Evolutionary conservation across 2,888 invertebrate species (phyloP), one percentile per base, ranked within the genome.

Genomic region (Xiphydria camelus): DNA sequence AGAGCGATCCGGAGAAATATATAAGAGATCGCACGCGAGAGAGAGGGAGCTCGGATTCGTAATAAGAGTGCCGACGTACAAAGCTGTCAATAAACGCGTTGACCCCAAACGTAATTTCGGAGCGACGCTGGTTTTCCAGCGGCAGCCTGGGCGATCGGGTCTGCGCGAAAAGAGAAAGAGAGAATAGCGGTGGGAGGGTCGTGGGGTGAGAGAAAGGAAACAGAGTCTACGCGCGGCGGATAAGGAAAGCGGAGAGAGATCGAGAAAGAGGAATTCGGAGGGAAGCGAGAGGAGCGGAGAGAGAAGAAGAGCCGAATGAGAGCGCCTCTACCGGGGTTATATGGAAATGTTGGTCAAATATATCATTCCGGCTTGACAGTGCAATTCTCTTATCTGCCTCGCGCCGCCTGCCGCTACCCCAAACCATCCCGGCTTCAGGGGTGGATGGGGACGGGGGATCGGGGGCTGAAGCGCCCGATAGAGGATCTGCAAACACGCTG

Each of bases 261-360:
- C 23, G 25, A 39, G 14, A 26, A 14, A 36, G 34, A 36, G 3
- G 10, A 54, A 56, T 49, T n/a, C n/a, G 56, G 51, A 51, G 52
- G 55, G 23, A 19, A 29, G 29, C 4, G 25, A 36, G 47, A 37
- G 46, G 43, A 10, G 42, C 41, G 38, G 43, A 46, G 47, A 43
- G 35, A 45, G 46, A 39, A 36, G 51, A 45, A 41, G 41, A 45
- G 49, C 18, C 41, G 59, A 60, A 61, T 55, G 64, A 59, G 62
- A 55, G 63, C 65, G 63, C 68, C 69, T 71, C 70, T 70, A 68
- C 69, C 64, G 66, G 67, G 66, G 69, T 70, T 73, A 73, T 86
- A 88, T 88, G 88, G 87, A 88, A 88, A 88, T 88, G 87, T 85
- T 86, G 87, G 87, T 86, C 87, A 87, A 87, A 88, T 88, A 88